These are phyloP conservation scores for Perca fluviatilis DNA, from an alignment of 2,113 vertebrate genomes.

Conservation along the genomic window DNA sequence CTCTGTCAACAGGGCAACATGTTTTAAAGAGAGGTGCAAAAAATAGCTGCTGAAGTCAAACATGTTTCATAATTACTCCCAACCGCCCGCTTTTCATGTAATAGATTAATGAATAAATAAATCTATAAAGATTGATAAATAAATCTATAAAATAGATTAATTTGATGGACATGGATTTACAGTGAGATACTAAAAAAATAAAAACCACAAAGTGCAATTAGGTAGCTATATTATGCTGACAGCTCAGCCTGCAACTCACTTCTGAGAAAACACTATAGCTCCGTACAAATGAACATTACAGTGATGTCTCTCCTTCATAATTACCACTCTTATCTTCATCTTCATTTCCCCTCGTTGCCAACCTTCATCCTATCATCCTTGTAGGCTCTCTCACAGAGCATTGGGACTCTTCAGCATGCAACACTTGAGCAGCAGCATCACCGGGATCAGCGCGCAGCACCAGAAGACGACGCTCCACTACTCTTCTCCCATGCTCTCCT, in stretches of 20 bases:
- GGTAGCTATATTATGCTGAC: conserved; percentile 1
- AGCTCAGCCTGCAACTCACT: conserved; percentile 43
- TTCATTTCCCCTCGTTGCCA: conserved; percentile 52
- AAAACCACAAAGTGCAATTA: conserved; percentile 35
- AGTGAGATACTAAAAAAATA: too few species aligned
- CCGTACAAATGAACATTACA: conserved; percentile 27
- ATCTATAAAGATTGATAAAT: too few species aligned
- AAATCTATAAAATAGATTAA: too few species aligned
- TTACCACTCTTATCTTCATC: conserved; percentile 81
- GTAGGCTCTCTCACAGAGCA: conserved; percentile 12
- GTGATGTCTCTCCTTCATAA: conserved; percentile 43
- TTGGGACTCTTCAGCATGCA: conserved; percentile 41
- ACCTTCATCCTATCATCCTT: conserved; percentile 50
- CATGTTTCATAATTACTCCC: conserved; percentile 1
- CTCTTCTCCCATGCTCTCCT: conserved; percentile 46
- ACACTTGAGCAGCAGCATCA: conserved; percentile 54
- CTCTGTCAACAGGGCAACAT: conserved; percentile 28
- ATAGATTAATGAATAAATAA: too few species aligned
- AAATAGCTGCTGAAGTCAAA: conserved; percentile 37
- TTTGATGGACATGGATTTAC: too few species aligned
- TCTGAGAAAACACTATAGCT: conserved; percentile 28
- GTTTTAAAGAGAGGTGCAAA: conserved; percentile 10
- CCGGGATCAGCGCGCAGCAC: conserved; percentile 16
- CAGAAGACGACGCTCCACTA: conserved; percentile 43
- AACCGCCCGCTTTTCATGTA: too few species aligned